phyloP scores from a whole-genome alignment of 2,888 invertebrate species.

The Eupithecia insigniata region DNA sequence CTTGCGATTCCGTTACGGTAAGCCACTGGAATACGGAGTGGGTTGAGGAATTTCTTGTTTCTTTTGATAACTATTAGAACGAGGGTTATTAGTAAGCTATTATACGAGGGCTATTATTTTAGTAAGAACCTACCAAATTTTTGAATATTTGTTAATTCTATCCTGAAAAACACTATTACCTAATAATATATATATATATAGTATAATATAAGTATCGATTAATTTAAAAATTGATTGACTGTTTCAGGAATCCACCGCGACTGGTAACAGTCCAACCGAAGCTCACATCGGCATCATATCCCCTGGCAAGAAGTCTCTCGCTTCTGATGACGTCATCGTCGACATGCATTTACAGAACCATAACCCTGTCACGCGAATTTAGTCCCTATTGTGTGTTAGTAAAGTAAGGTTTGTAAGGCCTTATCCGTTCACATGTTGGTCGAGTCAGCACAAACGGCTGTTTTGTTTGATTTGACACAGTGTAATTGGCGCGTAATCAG shows the following conservation, averaged over 20 bases:
- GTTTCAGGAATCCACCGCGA: constrained; percentile 58
- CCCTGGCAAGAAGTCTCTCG: constrained; percentile 77
- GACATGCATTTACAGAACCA: constrained; percentile 82
- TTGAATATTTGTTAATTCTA: no score
- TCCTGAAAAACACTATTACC: no score
- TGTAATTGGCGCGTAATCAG: neutral
- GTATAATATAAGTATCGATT: no score
- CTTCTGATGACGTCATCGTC: constrained; percentile 84
- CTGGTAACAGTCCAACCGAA: constrained; percentile 81
- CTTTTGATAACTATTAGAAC: no score
- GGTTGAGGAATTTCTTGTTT: neutral
- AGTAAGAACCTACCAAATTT: no score
- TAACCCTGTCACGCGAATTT: constrained; percentile 59
- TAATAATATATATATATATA: no score
- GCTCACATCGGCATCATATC: constrained; percentile 65
- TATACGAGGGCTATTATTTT: no score
- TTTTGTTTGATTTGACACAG: neutral
- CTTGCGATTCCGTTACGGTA: constrained; percentile 86
- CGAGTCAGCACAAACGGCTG: neutral
- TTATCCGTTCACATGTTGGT: neutral
- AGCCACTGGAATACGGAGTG: constrained; percentile 21
- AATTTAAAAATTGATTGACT: neutral
- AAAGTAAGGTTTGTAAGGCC: constrained; percentile 14
- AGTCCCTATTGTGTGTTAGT: constrained; percentile 44
- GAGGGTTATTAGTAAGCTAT: no score